Percentiles rank a stretch among this genome's conserved stretches.
Conservation (phyloP, 2,797 vertebrate species). For the Lepilemur ruficaudatus region DNA sequence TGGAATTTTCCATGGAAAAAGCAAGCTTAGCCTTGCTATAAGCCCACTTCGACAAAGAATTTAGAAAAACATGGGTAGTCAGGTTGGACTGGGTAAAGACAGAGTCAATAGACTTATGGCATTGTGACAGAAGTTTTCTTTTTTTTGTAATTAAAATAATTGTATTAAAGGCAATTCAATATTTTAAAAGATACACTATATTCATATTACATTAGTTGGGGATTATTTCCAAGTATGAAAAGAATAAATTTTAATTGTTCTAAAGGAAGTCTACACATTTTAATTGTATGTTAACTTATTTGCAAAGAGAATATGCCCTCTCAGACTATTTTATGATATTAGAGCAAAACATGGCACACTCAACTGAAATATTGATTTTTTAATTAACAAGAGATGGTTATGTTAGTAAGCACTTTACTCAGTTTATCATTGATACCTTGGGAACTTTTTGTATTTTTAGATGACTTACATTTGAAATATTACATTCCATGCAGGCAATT, state of each 20-base stretch:
- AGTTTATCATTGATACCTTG: background rate
- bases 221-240: background rate
- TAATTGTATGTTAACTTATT: background rate
- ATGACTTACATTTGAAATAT: constrained; percentile 3
- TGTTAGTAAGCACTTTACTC: background rate
- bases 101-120: background rate
- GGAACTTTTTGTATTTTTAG: background rate
- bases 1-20: background rate
- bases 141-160: background rate
- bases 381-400: background rate
- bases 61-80: background rate
- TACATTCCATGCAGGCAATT: background rate
- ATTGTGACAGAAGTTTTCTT: background rate
- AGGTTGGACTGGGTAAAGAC: background rate
- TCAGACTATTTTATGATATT: background rate
- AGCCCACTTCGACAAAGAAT: background rate
- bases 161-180: background rate
- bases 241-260: background rate
- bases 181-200: background rate
- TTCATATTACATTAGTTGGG: background rate
- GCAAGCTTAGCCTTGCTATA: background rate
- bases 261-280: background rate
- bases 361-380: background rate
- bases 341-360: background rate
- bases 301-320: background rate